Evolutionary conservation across 2,797 vertebrate genomes (phyloP), one percentile per base, ranked within the genome.

Genomic region (Clarias laeviceps): DNA sequence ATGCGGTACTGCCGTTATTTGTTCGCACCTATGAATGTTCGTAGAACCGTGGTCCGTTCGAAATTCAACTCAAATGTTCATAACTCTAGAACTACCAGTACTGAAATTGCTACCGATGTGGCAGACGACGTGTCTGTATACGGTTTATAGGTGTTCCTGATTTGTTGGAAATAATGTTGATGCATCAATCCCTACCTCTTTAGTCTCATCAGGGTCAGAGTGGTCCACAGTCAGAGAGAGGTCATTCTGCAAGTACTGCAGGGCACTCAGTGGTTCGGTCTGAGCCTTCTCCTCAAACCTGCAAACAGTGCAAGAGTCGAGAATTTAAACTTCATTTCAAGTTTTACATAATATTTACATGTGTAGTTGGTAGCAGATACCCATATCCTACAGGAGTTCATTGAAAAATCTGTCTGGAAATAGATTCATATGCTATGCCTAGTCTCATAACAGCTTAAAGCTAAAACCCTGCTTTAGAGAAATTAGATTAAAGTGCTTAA

Each of bases 251-350:
- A 99, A 95, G 91, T 99, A 99, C 90, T 98, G 98, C 85, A 99
- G 95, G 65, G 98, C 98, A 90, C 92, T 97, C 72, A 99, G 94
- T 2, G 98, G 98, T 88, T 99, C 98, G 0, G 97, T 96, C 87
- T 98, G 97, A 89, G 98, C 98, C 90, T 98, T 98, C 91, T 99
- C 98, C 94, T 99, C 97, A 93, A 99, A 99, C 91, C 98, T 99
- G 62, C 64, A 78, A 34, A 73, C 1, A 86, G 86, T 9, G 87
- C 20, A 64, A 72, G 56, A 45, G 11, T 45, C 68, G 69, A 6
- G 34, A 80, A 83, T 17, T 20, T 18, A 18, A 61, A 5, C 15
- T n/a, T 27, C 5, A 66, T 17, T 37, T 62, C 7, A 74, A 24
- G 24, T 1, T 32, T 50, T 27, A 14, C 1, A 22, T 59, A 7